phyloP scores from a whole-genome alignment of 2,113 vertebrate genomes.

The Echinops telfairi region DNA sequence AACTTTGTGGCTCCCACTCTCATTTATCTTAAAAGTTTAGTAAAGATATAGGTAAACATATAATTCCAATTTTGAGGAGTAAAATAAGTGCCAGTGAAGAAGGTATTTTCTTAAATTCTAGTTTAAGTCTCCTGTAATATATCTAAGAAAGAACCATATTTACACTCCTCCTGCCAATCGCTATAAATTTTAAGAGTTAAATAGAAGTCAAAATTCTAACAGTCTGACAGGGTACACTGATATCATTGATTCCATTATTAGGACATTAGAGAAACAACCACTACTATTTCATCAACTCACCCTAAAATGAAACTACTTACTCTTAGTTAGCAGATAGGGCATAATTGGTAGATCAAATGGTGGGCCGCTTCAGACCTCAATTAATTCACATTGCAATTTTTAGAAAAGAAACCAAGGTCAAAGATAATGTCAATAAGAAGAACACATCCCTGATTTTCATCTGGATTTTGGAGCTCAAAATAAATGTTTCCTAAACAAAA shows the following conservation, averaged over 20 bases:
- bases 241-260: constrained; percentile 64
- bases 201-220: constrained; percentile 71
- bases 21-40: constrained; percentile 51
- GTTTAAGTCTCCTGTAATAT: constrained; percentile 18
- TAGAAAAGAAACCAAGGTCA: constrained; percentile 64
- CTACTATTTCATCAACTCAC: constrained; percentile 24
- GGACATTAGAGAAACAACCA: constrained; percentile 52
- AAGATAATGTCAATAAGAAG: not conserved
- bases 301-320: constrained; percentile 75
- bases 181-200: constrained; percentile 19
- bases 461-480: constrained; percentile 26
- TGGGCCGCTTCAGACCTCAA: constrained; percentile 69
- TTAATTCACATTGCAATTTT: constrained; percentile 70
- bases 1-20: constrained; percentile 40
- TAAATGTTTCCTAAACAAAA: constrained; percentile 61
- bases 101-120: constrained; percentile 7
- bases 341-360: constrained; percentile 71
- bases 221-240: constrained; percentile 47
- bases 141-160: constrained; percentile 52
- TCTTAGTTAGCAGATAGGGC: constrained; percentile 68
- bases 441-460: not conserved
- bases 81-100: constrained; percentile 33
- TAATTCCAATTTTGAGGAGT: constrained; percentile 1
- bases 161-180: constrained; percentile 57
- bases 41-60: constrained; percentile 45